Evolutionary conservation across 53 echinoderm and acorn worm genomes (phyloP), one percentile per base, ranked within the genome.

Genomic region (Echinarachnius parma): DNA sequence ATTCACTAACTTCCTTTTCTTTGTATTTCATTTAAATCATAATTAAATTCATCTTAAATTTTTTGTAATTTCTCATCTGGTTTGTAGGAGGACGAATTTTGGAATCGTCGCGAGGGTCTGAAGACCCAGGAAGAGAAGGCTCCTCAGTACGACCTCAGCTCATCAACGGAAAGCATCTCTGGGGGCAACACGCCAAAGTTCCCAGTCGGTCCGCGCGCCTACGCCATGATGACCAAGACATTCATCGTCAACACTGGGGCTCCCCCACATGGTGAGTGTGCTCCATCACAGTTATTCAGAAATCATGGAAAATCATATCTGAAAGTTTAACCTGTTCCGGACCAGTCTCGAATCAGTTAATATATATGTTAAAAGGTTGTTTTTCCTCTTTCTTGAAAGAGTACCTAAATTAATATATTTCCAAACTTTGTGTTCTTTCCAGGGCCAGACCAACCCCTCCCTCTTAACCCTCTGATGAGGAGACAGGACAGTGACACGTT

Each of bases 1-100:
- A 3, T 23, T 2, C 18, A 23, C 1, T 2, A 22, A 20, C 0
- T 53, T 26, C 9, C 22, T 53, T 4, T 53, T 26, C 23, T 4
- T 23, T 25, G 0, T 52, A 11, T 52, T 26, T 24, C 2, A 53
- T 23, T 1, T 11, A 48, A 50, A 21, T 1, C 20, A 8, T 9
- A 11, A 15, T 21, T 50, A 50, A 4, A 50, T 8, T 21, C 50
- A 21, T 14, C 4, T 21, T 34, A 33, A 36, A n/a, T 36, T 8
- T 23, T n/a, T n/a, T n/a, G n/a, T 32, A 15, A 36, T 27, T 5
- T 48, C 60, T 47, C 3, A n/a, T n/a, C n/a, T n/a, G n/a, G n/a
- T n/a, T n/a, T n/a, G n/a, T 61, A 94, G 94, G 94, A 94, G 54
- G 90, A 31, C 50, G 81, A 90, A 59, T 90, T 59, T 53, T 94